Evolutionary conservation across 1,140 invertebrate genomes (phyloP), one percentile per base, ranked within the genome.

Genomic region (Leptonema lineaticorne): DNA sequence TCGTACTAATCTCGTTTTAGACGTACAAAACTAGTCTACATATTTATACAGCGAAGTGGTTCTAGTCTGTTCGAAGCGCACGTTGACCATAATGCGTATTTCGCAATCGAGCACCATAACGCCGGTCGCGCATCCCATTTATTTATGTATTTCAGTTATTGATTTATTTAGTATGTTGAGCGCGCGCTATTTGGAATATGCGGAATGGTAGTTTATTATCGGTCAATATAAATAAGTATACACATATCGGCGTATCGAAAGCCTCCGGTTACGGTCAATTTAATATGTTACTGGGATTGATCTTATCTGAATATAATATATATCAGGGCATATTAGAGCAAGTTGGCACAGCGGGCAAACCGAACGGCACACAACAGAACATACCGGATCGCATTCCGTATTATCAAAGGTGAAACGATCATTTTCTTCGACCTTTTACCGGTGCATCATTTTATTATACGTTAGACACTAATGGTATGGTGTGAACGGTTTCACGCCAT

Each of bases 261-360:
- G 7, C 16, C 48, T 24, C 9, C 22, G 9, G 48, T 24, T 37
- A 16, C 16, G 37, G 37, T 41, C 37, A 41, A 41, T 41, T 41
- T 41, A 41, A 41, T 41, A 41, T 16, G 37, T 41, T 41, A 41
- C 33, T 41, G 37, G 37, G 37, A 41, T 41, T 41, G 37, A 41
- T 41, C 37, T 41, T 41, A 41, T 41, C 37, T 9, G 37, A 41
- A 41, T 28, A 46, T 8, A 45, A 26, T 64, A 64, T 50, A 63
- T 20, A 63, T 48, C n/a, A 46, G 28, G 60, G 60, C 37, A 48
- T 63, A 63, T 63, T 63, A 53, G 62, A 64, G 62, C 62, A 64
- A 50, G 62, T 50, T 27, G 14, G 45, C 62, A 28, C 62, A 50
- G 62, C 62, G 45, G 62, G 62, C 20, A 26, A 18, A 27, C 62